phyloP scores from a whole-genome alignment of 2,888 invertebrate genomes.

The Drosophila demipolita region DNA sequence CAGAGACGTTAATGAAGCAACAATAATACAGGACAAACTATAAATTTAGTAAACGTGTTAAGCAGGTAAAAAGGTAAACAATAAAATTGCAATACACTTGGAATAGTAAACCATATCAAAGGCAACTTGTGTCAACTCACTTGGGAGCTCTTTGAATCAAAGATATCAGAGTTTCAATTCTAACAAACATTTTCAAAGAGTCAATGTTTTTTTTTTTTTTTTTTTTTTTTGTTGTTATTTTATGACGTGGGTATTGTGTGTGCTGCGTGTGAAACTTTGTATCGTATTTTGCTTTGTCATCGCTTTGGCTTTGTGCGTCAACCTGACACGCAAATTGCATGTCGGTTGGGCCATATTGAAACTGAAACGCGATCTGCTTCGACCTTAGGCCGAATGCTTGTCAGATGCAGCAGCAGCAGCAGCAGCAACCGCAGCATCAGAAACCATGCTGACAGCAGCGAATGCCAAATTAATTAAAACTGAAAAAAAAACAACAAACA shows the following conservation, averaged over 20 bases:
- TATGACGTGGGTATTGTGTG: background rate
- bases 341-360: slow-evolving; percentile 36
- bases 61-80: background rate
- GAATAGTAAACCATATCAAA: background rate
- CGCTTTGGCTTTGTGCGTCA: slow-evolving; percentile 40
- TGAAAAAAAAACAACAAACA: slow-evolving; percentile 16
- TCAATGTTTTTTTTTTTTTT: background rate
- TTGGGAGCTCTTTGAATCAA: background rate
- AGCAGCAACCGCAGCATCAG: slow-evolving; percentile 1
- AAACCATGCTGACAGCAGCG: background rate
- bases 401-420: slow-evolving; percentile 49
- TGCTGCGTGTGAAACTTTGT: slow-evolving; percentile 9
- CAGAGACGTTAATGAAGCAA: background rate
- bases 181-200: background rate
- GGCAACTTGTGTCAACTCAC: background rate
- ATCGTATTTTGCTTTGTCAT: slow-evolving; percentile 57
- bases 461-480: slow-evolving; percentile 77
- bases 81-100: background rate
- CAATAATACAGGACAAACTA: background rate
- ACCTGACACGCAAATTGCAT: slow-evolving; percentile 48
- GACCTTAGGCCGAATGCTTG: slow-evolving; percentile 48
- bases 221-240: background rate
- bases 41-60: background rate
- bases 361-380: slow-evolving; percentile 30
- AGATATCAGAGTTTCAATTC: slow-evolving; percentile 1